Evolutionary conservation across 2,797 vertebrate genomes (phyloP).

Genomic region (Sardinella longiceps): DNA sequence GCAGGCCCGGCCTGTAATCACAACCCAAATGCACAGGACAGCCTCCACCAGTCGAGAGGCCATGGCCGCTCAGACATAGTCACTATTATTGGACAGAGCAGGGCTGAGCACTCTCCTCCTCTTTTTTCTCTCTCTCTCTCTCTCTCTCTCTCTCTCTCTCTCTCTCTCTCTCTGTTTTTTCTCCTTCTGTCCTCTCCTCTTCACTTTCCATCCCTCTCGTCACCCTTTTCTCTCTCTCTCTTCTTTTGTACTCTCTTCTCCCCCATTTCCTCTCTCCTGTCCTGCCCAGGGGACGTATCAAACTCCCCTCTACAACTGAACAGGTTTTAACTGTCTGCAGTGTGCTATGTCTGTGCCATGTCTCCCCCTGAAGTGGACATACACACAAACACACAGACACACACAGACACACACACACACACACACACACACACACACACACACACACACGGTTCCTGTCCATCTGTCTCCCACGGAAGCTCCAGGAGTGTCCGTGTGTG

Average conservation of each 20-base stretch:
- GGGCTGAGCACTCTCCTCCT: not conserved
- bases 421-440: too few species aligned
- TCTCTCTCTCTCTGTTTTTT: not conserved
- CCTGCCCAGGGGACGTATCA: not conserved
- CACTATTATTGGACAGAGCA: not conserved
- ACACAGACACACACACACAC: too few species aligned
- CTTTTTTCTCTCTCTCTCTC: not conserved
- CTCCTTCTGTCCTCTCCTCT: not conserved
- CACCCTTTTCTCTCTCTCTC: not conserved
- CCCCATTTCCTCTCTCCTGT: not conserved
- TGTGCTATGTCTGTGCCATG: too few species aligned
- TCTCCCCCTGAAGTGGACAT: not conserved
- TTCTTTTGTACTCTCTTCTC: not conserved
- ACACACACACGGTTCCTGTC: not conserved
- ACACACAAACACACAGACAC: too few species aligned
- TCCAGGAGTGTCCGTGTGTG: not conserved
- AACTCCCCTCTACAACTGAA: not conserved
- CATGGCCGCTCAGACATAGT: not conserved
- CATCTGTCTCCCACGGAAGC: not conserved
- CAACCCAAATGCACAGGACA: not conserved
- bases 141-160: not conserved
- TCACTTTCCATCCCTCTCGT: not conserved
- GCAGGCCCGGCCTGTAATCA: not conserved
- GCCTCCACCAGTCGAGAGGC: not conserved
- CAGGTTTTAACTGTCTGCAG: not conserved